phyloP scores from a whole-genome alignment of 2,888 invertebrate genomes.

The Mamestra brassicae region DNA sequence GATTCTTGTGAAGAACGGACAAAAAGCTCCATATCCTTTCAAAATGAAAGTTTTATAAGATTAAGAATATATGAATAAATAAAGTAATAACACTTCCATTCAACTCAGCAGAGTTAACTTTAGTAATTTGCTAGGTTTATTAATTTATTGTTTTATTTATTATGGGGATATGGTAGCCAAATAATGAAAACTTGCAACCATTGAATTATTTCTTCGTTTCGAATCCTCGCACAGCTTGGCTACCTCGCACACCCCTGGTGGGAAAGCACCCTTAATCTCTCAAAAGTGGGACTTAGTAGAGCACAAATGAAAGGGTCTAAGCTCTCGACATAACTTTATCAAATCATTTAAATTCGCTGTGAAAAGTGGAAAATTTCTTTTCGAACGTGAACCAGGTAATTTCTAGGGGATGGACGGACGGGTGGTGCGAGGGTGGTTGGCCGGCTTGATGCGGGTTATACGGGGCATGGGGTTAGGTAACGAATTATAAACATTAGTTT shows the following conservation, averaged over 20 bases:
- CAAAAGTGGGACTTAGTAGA: constrained; percentile 32
- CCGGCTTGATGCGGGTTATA: constrained; percentile 15
- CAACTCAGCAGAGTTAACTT: too few species aligned
- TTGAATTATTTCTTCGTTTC: too few species aligned
- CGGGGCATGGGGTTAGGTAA: constrained; percentile 2
- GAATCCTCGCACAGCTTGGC: not conserved
- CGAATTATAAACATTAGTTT: constrained; percentile 7
- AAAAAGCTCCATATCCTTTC: too few species aligned
- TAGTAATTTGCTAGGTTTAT: too few species aligned
- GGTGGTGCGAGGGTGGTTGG: constrained; percentile 26
- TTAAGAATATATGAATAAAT: too few species aligned
- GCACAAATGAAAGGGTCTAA: constrained; percentile 52
- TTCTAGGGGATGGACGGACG: constrained; percentile 52
- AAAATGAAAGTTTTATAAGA: too few species aligned
- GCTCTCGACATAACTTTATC: constrained; percentile 67
- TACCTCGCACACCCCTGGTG: not conserved
- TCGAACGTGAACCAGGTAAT: constrained; percentile 72
- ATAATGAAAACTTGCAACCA: too few species aligned
- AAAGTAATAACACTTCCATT: too few species aligned
- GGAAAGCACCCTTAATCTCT: constrained; percentile 14
- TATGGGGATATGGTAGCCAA: too few species aligned
- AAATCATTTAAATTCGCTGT: constrained; percentile 77
- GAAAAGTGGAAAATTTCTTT: constrained; percentile 70
- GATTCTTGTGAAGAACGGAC: too few species aligned
- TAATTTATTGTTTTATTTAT: too few species aligned